Percentiles rank a stretch among this genome's conserved stretches.
These are phyloP conservation scores for Chrysolina haemoptera DNA, from an alignment of 2,888 invertebrate genomes.

Conservation along the genomic window DNA sequence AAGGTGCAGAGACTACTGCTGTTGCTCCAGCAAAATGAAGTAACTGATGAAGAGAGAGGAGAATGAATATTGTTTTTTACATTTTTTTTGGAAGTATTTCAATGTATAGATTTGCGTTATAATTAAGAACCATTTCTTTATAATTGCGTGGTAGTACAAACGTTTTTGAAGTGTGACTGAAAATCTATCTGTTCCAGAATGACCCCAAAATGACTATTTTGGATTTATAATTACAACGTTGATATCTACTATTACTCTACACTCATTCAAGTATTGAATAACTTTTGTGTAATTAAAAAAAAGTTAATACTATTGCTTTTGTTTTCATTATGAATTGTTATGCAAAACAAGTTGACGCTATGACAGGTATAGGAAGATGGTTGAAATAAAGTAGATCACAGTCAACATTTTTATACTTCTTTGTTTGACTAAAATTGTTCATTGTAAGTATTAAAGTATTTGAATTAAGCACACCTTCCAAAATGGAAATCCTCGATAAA, in stretches of 20 bases:
- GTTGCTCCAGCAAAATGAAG: constrained; percentile 43
- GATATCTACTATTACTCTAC: constrained; percentile 13
- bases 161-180: constrained; percentile 22
- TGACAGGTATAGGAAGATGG: neutral
- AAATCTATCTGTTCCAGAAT: constrained; percentile 5
- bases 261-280: constrained; percentile 15
- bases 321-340: neutral
- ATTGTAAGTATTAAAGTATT: too few species aligned
- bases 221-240: constrained; percentile 3
- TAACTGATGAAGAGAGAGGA: constrained; percentile 11
- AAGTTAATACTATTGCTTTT: constrained; percentile 10
- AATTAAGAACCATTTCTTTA: constrained; percentile 4
- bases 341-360: too few species aligned
- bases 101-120: constrained; percentile 45
- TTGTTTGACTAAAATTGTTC: neutral
- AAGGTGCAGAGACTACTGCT: constrained; percentile 61
- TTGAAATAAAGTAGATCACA: neutral
- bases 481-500: too few species aligned
- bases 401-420: constrained; percentile 1
- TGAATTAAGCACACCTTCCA: too few species aligned
- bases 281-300: constrained; percentile 30
- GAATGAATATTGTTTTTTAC: constrained; percentile 45
- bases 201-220: constrained; percentile 24
- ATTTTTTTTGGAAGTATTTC: constrained; percentile 47
- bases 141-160: constrained; percentile 29